A percentile compares a stretch with the other conserved stretches of the same genome.
Evolutionary conservation across 2,888 invertebrate species (phyloP).

Genomic region (Anaspis maculata): DNA sequence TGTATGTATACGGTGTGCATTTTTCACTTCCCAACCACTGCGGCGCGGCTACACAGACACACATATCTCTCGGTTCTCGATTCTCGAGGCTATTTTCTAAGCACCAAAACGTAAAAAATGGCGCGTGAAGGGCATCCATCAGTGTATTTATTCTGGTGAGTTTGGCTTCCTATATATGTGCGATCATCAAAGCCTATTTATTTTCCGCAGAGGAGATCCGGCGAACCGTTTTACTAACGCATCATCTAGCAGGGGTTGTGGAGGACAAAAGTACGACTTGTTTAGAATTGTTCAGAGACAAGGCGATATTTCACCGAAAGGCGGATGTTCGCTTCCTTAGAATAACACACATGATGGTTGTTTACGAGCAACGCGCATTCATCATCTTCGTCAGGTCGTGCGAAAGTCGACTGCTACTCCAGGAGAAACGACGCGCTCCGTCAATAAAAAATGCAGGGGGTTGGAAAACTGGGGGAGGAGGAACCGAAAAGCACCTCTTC

Average conservation of each 20-base stretch:
- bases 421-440: conserved; percentile 3
- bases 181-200: conserved; percentile 39
- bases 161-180: conserved; percentile 34
- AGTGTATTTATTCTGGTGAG: conserved; percentile 33
- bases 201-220: conserved; percentile 37
- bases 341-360: conserved; percentile 41
- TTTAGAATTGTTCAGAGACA: conserved; percentile 39
- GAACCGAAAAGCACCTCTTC: too few species aligned
- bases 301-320: conserved; percentile 42
- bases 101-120: too few species aligned
- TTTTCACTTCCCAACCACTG: conserved; percentile 7
- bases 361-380: conserved; percentile 33
- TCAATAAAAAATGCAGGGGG: conserved; percentile 1
- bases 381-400: conserved; percentile 36
- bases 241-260: conserved; percentile 37
- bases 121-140: conserved; percentile 22
- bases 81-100: too few species aligned
- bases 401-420: conserved; percentile 16
- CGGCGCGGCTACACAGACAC: conserved; percentile 4
- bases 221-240: conserved; percentile 40
- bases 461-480: conserved; percentile 1
- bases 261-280: conserved; percentile 41
- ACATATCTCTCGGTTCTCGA: background rate
- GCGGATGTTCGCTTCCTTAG: conserved; percentile 43
- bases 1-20: background rate